phyloP scores from a whole-genome alignment of 2,888 invertebrate genomes.

The Aleiodes leptofemur region DNA sequence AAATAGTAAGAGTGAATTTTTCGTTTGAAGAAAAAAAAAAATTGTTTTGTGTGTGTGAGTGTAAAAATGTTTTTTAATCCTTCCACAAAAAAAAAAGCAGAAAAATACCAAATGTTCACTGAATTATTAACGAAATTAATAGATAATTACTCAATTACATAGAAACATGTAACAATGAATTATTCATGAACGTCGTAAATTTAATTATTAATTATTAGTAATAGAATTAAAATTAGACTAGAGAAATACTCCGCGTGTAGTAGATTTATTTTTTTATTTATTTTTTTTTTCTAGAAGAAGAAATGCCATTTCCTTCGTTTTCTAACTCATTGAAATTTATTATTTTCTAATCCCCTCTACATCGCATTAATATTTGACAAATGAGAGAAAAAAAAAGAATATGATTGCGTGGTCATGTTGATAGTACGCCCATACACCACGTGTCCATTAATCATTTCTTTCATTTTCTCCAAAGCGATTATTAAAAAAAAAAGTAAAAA shows the following conservation, averaged over 20 bases:
- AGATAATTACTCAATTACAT: constrained; percentile 10
- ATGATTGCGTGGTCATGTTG: no score
- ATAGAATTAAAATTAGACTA: constrained; percentile 65
- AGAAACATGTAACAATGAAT: constrained; percentile 12
- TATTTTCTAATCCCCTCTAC: background rate
- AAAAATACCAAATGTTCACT: constrained; percentile 51
- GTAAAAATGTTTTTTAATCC: constrained; percentile 42
- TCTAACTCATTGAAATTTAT: constrained; percentile 1
- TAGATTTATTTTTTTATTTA: constrained; percentile 17
- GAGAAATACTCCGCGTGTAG: constrained; percentile 62
- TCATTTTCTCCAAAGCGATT: no score
- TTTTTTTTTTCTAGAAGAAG: constrained; percentile 53
- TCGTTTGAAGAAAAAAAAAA: constrained; percentile 38
- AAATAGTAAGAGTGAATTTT: constrained; percentile 19
- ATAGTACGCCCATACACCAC: no score
- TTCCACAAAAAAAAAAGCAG: background rate
- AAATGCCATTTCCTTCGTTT: constrained; percentile 44
- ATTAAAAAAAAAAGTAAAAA: no score
- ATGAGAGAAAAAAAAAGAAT: no score
- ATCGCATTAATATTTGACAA: background rate
- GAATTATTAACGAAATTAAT: constrained; percentile 17
- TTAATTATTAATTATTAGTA: constrained; percentile 59
- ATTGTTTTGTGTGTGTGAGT: constrained; percentile 47
- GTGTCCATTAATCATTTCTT: no score
- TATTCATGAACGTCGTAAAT: constrained; percentile 38